A percentile compares a stretch with the other conserved stretches of the same genome.
Evolutionary conservation across 2,113 vertebrate genomes (phyloP).

Genomic region (Lampris megalopsis): DNA sequence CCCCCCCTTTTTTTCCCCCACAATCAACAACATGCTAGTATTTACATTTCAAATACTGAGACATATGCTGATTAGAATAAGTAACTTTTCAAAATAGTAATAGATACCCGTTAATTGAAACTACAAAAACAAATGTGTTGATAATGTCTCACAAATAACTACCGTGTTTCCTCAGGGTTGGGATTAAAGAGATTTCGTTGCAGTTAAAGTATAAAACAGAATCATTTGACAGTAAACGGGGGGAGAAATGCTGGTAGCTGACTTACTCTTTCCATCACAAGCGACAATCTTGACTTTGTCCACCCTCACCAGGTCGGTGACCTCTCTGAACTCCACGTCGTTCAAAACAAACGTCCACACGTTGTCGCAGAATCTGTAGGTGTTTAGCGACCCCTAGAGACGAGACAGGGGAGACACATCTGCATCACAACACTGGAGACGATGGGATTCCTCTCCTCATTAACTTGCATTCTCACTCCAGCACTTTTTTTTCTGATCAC

Average conservation of each 20-base stretch:
- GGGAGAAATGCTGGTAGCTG: background rate
- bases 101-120: too few species aligned
- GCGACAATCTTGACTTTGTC: conserved; percentile 99
- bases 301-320: conserved; percentile 97
- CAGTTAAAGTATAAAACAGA: too few species aligned
- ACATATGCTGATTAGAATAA: too few species aligned
- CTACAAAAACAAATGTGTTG: too few species aligned
- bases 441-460: background rate
- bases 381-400: conserved; percentile 95
- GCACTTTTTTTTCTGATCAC: too few species aligned
- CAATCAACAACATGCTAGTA: too few species aligned
- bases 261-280: conserved; percentile 97
- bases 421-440: background rate
- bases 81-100: too few species aligned
- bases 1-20: too few species aligned
- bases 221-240: background rate
- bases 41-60: too few species aligned
- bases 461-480: background rate
- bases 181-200: too few species aligned
- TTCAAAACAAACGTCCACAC: conserved; percentile 99
- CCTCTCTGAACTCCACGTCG: conserved; percentile 98
- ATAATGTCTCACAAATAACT: too few species aligned
- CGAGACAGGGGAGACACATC: background rate
- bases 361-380: conserved; percentile 98
- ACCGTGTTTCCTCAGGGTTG: too few species aligned